Conservation (phyloP, 2,113 vertebrate species). For the Phrynosoma platyrhinos region DNA sequence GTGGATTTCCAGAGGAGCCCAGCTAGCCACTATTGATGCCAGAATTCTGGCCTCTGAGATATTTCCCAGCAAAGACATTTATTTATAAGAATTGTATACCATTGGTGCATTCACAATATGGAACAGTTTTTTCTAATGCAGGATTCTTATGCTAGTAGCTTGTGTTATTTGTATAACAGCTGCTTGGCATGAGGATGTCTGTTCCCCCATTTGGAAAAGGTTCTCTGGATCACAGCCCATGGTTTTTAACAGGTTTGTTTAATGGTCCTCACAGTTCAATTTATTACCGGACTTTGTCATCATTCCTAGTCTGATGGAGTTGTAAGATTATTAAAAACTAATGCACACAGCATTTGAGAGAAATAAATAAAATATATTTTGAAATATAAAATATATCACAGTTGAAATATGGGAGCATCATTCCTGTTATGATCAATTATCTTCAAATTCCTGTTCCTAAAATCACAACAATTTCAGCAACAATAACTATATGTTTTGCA, state of each 20-base stretch:
- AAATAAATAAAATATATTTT: not conserved
- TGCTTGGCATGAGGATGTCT: not conserved
- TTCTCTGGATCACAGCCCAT: slow-evolving; percentile 28
- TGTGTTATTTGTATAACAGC: not conserved
- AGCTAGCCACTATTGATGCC: not conserved
- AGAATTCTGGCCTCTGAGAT: not conserved
- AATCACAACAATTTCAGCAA: slow-evolving; percentile 10
- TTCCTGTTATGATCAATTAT: not conserved
- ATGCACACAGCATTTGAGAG: not conserved
- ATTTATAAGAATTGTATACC: not conserved
- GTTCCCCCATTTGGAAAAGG: not conserved
- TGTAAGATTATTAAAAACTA: not conserved
- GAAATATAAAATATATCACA: slow-evolving; percentile 13
- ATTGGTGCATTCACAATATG: not conserved
- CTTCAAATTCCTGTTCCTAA: not conserved
- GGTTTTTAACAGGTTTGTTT: slow-evolving; percentile 1
- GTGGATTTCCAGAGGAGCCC: not conserved
- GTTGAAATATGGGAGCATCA: not conserved
- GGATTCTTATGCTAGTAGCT: not conserved
- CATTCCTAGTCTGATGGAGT: slow-evolving; percentile 12
- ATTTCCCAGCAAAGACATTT: not conserved
- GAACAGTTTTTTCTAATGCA: not conserved
- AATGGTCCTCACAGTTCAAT: not conserved
- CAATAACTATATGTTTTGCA: slow-evolving; percentile 1
- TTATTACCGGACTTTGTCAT: slow-evolving; percentile 6